Conservation (phyloP, 2,113 vertebrate genomes). For the Hippopotamus amphibius region DNA sequence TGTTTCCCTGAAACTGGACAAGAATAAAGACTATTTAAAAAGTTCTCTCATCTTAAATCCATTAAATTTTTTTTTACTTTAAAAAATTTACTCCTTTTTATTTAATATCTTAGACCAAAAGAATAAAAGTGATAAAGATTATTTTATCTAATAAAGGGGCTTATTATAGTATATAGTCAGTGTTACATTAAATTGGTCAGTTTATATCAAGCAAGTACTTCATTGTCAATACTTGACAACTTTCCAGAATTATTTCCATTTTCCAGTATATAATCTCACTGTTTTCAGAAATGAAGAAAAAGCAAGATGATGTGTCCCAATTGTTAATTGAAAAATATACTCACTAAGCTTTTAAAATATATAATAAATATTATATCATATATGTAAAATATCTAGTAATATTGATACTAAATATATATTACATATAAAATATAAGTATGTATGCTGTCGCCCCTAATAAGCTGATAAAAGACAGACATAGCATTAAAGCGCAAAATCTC, state of each 20-base stretch:
- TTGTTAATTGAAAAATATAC: neutral
- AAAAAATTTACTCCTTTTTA: neutral
- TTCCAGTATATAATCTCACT: neutral
- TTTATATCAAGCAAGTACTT: neutral
- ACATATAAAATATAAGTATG: neutral
- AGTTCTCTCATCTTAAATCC: neutral
- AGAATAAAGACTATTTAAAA: neutral
- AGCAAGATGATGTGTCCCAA: neutral
- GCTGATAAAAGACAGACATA: neutral
- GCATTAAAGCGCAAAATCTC: neutral
- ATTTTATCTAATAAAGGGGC: neutral
- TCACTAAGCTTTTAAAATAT: neutral
- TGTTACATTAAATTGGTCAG: neutral
- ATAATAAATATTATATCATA: neutral
- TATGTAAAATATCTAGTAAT: neutral
- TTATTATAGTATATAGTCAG: neutral
- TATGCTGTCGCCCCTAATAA: neutral
- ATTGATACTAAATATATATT: neutral
- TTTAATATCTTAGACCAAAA: neutral
- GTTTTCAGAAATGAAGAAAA: neutral
- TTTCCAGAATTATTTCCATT: neutral
- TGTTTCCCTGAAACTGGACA: neutral
- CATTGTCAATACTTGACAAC: neutral
- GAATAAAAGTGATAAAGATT: neutral
- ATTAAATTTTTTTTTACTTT: neutral